A percentile compares a stretch with the other conserved stretches of the same genome.
These are phyloP conservation scores for Scotopteryx bipunctaria DNA, from an alignment of 2,888 invertebrate genomes.

Conservation along the genomic window DNA sequence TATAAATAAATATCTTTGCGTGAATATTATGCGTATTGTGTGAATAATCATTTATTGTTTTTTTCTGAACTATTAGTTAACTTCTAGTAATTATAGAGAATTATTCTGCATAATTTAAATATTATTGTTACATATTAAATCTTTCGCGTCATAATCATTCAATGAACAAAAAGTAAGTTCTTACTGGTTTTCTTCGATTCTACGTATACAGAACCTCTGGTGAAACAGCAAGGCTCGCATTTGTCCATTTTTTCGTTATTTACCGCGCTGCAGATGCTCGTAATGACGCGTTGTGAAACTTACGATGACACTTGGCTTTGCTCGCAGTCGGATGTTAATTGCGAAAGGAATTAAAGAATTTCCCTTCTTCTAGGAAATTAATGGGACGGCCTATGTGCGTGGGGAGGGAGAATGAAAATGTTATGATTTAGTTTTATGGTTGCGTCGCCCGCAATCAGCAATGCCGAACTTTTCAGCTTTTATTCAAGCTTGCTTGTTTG, in stretches of 20 bases:
- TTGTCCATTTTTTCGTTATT: slow-evolving; percentile 70
- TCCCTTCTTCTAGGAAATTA: slow-evolving; percentile 68
- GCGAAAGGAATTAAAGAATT: slow-evolving; percentile 80
- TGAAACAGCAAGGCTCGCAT: slow-evolving; percentile 27
- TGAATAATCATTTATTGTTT: too few relatives aligned
- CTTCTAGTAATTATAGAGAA: neutral
- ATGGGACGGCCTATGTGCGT: slow-evolving; percentile 65
- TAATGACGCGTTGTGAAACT: slow-evolving; percentile 82
- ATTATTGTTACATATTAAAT: too few relatives aligned
- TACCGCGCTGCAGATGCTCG: slow-evolving; percentile 81
- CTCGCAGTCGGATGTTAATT: slow-evolving; percentile 71
- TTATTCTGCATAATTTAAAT: neutral
- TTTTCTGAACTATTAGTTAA: too few relatives aligned
- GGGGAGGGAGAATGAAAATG: slow-evolving; percentile 43
- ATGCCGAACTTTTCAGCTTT: slow-evolving; percentile 20
- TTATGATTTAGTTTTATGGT: slow-evolving; percentile 48
- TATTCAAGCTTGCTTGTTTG: slow-evolving; percentile 6
- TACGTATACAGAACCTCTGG: slow-evolving; percentile 32
- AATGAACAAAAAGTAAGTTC: too few relatives aligned
- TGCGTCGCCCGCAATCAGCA: slow-evolving; percentile 35
- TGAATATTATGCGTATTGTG: too few relatives aligned
- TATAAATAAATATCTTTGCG: too few relatives aligned
- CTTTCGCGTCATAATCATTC: too few relatives aligned
- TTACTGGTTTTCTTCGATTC: neutral
- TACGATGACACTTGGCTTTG: slow-evolving; percentile 82